Base-by-base conservation (phyloP, 2,797 vertebrate species). In the Siniperca obscura region DNA sequence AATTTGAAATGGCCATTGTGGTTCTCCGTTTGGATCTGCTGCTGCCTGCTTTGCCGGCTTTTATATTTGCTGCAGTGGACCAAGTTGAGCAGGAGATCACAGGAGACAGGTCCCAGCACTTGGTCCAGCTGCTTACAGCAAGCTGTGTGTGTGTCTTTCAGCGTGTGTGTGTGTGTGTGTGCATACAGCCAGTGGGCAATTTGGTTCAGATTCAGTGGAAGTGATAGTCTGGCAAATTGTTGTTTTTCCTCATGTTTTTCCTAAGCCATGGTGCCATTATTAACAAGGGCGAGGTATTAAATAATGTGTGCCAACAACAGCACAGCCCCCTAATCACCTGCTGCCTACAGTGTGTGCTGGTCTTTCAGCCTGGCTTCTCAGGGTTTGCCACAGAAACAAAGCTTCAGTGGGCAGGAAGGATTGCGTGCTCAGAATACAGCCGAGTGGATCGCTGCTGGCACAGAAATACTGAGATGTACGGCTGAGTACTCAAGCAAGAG, bases 361-460 rank as follows among this genome's bases (percentile, higher is more conserved):
- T 80, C 22, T 67, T 48, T 75, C 56, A 60, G 42, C 38, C n/a
- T 5, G 48, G 62, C 30, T 61, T 77, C 65, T 50, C 22, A 38
- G 62, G 69, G 71, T 76, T 60, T 64, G 64, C 61, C 34, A 50
- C 44, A 59, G 64, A 68, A 78, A 61, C 59, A 27, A 14, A 48
- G 75, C 56, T 74, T 50, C 74, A 66, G 60, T 50, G 69, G 67
- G 78, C 30, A 46, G 57, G 55, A 74, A 61, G 64, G 61, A 64
- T 21, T 74, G 75, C 30, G 9, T 81, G 83, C 67, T 89, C 74
- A 73, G 82, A 86, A 83, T 84, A 74, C 59, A 78, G 21, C 74
- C 17, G 2, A 44, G 22, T 4, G 7, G 81, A 82, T 74, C 59
- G n/a, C 64, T 71, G 53, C 68, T 42, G 70, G 72, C 36, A 71